Evolutionary conservation across 2,888 invertebrate species (phyloP), one percentile per base, ranked within the genome.

Genomic region (Nycteola revayana): DNA sequence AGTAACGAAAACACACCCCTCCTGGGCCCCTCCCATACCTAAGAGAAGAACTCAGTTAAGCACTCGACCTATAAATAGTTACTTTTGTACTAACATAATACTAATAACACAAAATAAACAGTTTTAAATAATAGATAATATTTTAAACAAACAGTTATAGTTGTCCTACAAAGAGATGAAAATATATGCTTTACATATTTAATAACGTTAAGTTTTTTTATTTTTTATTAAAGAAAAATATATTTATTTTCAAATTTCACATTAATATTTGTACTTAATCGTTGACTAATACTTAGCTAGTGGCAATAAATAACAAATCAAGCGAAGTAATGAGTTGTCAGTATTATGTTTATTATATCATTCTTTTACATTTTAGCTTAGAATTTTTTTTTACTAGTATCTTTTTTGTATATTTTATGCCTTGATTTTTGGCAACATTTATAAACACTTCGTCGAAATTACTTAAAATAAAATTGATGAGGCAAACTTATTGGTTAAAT

Each of bases 301-400:
- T 14, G 5, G 2, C n/a, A 25, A 25, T 25, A 8, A 25, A 25
- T 25, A 14, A 37, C 7, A 26, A 31, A 35, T 26, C 25, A 29
- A 9, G 28, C 31, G 27, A 34, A 29, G 37, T 31, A 49, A 25
- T 23, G 27, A 48, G 28, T 40, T 32, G 33, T 41, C 56, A 57
- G 56, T 57, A 57, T 57, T 57, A 49, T 36, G 36, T 11, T 39
- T 40, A 49, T n/a, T n/a, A n/a, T n/a, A n/a, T n/a, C 14, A 54
- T 29, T 21, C 32, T 34, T 18, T 37, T 26, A 41, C 37, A 31
- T 10, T 31, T 28, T 28, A 28, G 17, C 33, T 24, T 31, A 36
- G 8, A 30, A 18, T 29, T 24, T 24, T 17, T 7, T 29, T 22
- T 42, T 6, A 25, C 29, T 23, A 14, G n/a, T n/a, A n/a, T n/a